These are phyloP conservation scores for Chouioia cunea DNA, from an alignment of 2,888 invertebrate species.

Conservation along the genomic window DNA sequence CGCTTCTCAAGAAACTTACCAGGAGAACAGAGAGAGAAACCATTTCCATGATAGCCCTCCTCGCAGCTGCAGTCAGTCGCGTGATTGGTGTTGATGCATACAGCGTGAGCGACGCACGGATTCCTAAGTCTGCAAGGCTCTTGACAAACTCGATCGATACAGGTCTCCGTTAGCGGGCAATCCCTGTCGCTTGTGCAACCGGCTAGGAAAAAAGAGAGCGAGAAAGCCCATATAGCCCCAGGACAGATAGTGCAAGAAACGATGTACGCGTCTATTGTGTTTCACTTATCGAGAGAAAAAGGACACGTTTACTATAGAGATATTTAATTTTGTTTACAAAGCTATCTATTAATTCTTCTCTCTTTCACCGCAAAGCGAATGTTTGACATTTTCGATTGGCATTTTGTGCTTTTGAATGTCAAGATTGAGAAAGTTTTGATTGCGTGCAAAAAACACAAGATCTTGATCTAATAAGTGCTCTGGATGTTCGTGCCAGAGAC, in stretches of 20 bases:
- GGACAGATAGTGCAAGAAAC: conserved; percentile 45
- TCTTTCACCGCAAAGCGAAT: background rate
- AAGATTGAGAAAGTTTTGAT: conserved; percentile 13
- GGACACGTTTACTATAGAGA: conserved; percentile 15
- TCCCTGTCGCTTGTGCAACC: conserved; percentile 90
- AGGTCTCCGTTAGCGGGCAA: conserved; percentile 87
- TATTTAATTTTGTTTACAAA: conserved; percentile 32
- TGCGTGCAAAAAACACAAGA: conserved; percentile 15
- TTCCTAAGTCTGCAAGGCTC: conserved; percentile 88
- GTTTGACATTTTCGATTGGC: background rate
- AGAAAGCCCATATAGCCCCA: conserved; percentile 65
- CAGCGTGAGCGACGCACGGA: conserved; percentile 86
- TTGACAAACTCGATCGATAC: conserved; percentile 87
- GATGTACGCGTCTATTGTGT: background rate
- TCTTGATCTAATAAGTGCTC: conserved; percentile 29
- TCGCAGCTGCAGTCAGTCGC: conserved; percentile 88
- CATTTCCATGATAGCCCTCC: conserved; percentile 89
- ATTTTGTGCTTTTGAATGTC: conserved; percentile 36
- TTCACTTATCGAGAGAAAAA: conserved; percentile 40
- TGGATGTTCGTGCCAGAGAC: conserved; percentile 21
- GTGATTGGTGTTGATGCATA: conserved; percentile 90
- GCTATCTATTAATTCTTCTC: background rate
- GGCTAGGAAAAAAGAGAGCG: conserved; percentile 70
- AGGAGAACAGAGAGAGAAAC: conserved; percentile 83
- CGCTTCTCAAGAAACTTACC: conserved; percentile 70